Conservation (phyloP, 2,113 vertebrate species). For the Microcebus tavaratra region DNA sequence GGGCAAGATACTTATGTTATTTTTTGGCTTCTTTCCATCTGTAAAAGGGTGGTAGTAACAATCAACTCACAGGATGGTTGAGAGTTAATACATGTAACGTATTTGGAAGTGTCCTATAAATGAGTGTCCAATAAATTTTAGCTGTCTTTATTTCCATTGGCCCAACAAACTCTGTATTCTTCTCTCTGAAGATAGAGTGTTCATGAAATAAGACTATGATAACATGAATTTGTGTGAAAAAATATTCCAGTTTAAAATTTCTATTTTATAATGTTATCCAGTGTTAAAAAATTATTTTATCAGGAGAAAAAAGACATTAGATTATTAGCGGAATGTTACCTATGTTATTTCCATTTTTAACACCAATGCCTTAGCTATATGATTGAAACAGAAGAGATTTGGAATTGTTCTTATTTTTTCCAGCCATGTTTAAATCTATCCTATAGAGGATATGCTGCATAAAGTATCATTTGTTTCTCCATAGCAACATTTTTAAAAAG, state of each 20-base stretch:
- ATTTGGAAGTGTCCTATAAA: background rate
- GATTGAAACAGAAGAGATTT: background rate
- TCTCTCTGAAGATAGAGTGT: background rate
- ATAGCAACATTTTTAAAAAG: background rate
- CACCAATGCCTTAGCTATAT: background rate
- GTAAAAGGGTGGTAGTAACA: background rate
- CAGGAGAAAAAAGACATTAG: background rate
- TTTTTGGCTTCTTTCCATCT: background rate
- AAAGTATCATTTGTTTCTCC: background rate
- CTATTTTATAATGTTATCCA: background rate
- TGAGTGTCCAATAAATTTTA: background rate
- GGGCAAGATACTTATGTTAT: background rate
- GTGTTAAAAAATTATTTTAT: background rate
- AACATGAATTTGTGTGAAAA: background rate
- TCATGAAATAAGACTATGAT: background rate
- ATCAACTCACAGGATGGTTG: background rate
- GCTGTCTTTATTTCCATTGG: background rate
- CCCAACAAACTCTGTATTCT: background rate
- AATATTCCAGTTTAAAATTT: background rate
- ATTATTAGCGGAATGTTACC: background rate
- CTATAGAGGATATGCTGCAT: background rate
- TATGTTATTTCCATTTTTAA: background rate
- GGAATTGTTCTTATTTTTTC: background rate
- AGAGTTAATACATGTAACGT: background rate
- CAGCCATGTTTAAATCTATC: background rate